Percentiles rank a stretch among this genome's conserved stretches.
Evolutionary conservation across 1,140 invertebrate species (phyloP).

Genomic region (Sminthurides bifidus): DNA sequence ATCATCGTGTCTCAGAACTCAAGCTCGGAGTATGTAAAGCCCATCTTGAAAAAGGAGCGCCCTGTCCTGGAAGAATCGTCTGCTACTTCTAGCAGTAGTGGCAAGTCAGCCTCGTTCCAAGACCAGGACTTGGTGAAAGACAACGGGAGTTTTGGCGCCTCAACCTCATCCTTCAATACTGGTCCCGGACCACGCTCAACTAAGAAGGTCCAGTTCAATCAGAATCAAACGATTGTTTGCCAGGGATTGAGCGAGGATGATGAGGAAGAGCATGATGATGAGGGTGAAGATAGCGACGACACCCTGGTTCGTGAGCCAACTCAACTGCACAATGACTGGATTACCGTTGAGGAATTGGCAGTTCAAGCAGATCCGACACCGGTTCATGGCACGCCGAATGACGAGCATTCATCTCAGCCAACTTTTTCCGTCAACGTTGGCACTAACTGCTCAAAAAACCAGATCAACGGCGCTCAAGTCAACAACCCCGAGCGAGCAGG

Average conservation of each 20-base stretch:
- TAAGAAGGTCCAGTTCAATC: slow-evolving; percentile 31
- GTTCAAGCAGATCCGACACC: too few species aligned
- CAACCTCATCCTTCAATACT: neutral
- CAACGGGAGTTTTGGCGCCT: too few species aligned
- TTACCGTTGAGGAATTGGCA: neutral
- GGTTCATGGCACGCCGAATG: too few species aligned
- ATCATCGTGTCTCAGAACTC: slow-evolving; percentile 24
- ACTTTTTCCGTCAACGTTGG: too few species aligned
- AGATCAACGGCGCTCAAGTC: too few species aligned
- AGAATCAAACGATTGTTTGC: slow-evolving; percentile 18
- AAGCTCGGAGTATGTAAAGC: slow-evolving; percentile 22
- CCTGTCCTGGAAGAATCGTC: too few species aligned
- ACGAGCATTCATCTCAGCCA: too few species aligned
- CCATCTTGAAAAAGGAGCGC: slow-evolving; percentile 29
- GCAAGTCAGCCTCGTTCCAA: neutral
- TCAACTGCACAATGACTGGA: neutral
- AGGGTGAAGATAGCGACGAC: slow-evolving; percentile 11
- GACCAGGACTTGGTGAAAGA: too few species aligned
- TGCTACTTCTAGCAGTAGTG: too few species aligned
- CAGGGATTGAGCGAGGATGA: slow-evolving; percentile 13
- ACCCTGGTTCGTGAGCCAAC: neutral
- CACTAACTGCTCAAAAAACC: too few species aligned
- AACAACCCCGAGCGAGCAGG: too few species aligned
- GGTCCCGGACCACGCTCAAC: slow-evolving; percentile 5
- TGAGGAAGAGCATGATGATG: slow-evolving; percentile 8